Evolutionary conservation across 2,113 vertebrate genomes (phyloP).

Genomic region (Elephas maximus): DNA sequence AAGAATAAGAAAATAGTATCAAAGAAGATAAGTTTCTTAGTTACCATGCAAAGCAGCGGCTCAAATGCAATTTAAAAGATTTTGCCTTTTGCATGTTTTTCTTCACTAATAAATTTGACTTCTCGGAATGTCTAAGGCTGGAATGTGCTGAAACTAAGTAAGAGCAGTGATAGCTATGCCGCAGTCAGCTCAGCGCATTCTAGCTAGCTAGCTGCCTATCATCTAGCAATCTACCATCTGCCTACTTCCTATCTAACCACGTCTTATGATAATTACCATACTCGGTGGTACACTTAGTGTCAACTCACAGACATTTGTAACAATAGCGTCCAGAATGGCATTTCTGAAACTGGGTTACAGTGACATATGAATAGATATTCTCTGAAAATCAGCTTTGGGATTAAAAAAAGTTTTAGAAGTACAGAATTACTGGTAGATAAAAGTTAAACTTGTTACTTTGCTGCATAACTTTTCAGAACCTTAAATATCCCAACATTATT

Average conservation of each 20-base stretch:
- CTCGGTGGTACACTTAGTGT: neutral
- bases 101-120: neutral
- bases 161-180: neutral
- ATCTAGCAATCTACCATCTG: no score
- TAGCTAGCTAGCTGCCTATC: no score
- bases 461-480: slow-evolving; percentile 1
- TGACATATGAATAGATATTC: neutral
- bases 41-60: neutral
- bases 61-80: neutral
- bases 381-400: neutral
- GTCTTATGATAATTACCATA: neutral
- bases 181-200: neutral
- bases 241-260: neutral
- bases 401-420: neutral
- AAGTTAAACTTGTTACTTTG: neutral
- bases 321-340: neutral
- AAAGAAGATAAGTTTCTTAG: neutral
- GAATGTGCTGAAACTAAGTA: neutral
- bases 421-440: neutral
- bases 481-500: neutral
- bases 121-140: slow-evolving; percentile 8
- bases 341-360: neutral
- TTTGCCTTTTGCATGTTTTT: neutral
- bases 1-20: neutral
- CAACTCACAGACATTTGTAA: neutral